These are phyloP conservation scores for Drosophila nigritarsus DNA, from an alignment of 2,888 invertebrate species.

Conservation along the genomic window DNA sequence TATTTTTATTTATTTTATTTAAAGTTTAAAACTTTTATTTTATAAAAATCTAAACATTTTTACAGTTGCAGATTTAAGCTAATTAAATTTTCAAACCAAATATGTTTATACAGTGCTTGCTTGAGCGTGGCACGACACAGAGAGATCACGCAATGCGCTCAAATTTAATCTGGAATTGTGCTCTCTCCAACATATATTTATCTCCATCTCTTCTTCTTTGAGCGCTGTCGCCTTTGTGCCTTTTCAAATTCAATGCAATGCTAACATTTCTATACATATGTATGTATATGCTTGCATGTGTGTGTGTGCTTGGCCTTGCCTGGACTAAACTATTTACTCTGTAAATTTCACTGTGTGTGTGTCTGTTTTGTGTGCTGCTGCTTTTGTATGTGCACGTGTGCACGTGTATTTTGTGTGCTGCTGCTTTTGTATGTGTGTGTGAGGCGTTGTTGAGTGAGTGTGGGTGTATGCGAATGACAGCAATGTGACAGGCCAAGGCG, in stretches of 20 bases:
- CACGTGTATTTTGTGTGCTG: constrained; percentile 27
- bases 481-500: constrained; percentile 69
- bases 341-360: neutral
- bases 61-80: neutral
- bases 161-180: constrained; percentile 31
- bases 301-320: constrained; percentile 40
- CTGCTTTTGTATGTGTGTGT: constrained; percentile 41
- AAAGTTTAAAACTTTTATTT: neutral
- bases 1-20: neutral
- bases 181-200: neutral
- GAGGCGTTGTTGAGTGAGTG: constrained; percentile 59
- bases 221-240: constrained; percentile 54
- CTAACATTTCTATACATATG: constrained; percentile 9
- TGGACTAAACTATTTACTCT: constrained; percentile 67
- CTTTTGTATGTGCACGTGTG: constrained; percentile 16
- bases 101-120: neutral
- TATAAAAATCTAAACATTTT: neutral
- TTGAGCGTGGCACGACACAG: constrained; percentile 1
- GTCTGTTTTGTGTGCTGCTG: constrained; percentile 25
- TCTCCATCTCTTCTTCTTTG: constrained; percentile 16
- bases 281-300: neutral
- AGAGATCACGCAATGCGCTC: neutral
- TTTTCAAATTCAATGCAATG: constrained; percentile 73
- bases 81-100: neutral
- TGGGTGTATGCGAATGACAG: constrained; percentile 75